phyloP scores from a whole-genome alignment of 2,797 vertebrate genomes.

The Cyprinella venusta region DNA sequence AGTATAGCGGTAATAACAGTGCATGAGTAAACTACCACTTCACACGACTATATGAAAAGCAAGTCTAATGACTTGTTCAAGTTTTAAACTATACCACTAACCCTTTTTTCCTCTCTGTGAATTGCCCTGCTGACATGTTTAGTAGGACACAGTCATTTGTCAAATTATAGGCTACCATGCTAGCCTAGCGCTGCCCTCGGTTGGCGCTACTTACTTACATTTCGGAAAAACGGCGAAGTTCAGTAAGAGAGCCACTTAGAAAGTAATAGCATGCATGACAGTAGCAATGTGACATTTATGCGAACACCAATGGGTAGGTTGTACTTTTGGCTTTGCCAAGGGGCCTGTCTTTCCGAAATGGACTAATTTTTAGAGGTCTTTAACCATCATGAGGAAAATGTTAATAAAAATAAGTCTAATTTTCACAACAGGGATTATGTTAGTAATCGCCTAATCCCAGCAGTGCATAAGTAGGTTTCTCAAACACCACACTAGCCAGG shows the following conservation, averaged over 20 bases:
- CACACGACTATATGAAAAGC: constrained; percentile 45
- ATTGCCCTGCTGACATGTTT: constrained; percentile 45
- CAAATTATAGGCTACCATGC: constrained; percentile 36
- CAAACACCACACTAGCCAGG: not conserved
- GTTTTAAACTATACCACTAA: constrained; percentile 23
- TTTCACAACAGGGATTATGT: constrained; percentile 8
- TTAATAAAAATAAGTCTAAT: not conserved
- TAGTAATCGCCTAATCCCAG: not conserved
- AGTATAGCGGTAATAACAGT: constrained; percentile 33
- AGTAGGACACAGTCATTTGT: constrained; percentile 48
- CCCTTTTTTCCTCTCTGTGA: constrained; percentile 9
- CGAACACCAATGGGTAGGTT: not conserved
- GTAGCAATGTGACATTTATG: constrained; percentile 11
- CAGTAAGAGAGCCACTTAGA: not conserved
- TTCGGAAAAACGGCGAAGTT: constrained; percentile 21
- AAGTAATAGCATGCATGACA: constrained; percentile 15
- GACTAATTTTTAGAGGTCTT: not conserved
- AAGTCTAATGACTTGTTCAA: constrained; percentile 37
- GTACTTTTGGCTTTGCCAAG: not conserved
- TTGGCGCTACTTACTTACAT: constrained; percentile 28
- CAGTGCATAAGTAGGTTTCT: not conserved
- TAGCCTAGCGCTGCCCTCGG: not conserved
- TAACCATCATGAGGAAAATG: not conserved
- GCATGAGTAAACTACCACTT: constrained; percentile 38
- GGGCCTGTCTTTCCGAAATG: not conserved